Conservation (phyloP, 2,113 vertebrate genomes). For the Axis porcinus region DNA sequence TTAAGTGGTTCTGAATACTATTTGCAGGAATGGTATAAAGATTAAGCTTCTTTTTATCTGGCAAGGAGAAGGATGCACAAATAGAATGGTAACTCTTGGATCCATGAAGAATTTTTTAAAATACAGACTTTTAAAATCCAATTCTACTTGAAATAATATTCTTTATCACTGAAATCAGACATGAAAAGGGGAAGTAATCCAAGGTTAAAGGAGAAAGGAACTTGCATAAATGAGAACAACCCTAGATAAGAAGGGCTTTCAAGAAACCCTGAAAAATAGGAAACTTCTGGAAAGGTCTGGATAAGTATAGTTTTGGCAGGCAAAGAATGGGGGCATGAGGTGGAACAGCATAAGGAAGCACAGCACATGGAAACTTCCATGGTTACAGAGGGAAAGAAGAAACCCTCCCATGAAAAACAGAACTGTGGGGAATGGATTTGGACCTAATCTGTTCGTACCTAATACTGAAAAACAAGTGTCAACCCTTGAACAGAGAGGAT, state of each 20-base stretch:
- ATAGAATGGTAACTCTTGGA: background rate
- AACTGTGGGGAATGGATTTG: background rate
- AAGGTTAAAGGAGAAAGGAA: background rate
- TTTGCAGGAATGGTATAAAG: background rate
- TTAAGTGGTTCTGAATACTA: background rate
- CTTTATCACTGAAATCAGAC: background rate
- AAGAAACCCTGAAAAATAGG: background rate
- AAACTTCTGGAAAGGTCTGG: background rate
- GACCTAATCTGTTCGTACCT: fast-evolving
- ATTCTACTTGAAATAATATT: background rate
- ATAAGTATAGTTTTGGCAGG: background rate
- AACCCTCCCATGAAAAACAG: background rate
- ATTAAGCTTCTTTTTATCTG: background rate
- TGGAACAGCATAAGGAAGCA: background rate
- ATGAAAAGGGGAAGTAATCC: background rate
- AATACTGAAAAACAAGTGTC: background rate
- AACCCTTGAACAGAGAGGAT: background rate
- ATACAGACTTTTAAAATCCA: background rate
- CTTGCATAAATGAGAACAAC: background rate
- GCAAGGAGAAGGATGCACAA: background rate
- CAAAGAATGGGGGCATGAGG: background rate
- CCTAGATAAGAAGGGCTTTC: background rate
- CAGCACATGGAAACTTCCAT: background rate
- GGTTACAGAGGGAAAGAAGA: background rate
- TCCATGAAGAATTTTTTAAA: background rate